Conservation (phyloP, 2,888 invertebrate genomes). For the Chrysotoxum bicinctum region DNA sequence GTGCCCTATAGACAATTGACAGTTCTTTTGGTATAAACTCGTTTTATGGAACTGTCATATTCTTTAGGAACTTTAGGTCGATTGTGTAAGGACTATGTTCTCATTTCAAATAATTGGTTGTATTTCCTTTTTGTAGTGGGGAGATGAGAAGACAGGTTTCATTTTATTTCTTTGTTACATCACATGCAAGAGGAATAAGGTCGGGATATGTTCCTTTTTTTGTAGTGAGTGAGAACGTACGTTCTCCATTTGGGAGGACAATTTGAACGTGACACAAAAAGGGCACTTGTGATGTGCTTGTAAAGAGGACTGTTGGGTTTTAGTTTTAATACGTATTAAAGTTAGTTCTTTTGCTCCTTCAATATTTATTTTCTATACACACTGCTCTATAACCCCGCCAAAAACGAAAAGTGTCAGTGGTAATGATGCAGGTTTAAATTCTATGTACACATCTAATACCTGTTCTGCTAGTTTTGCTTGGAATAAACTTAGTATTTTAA, state of each 20-base stretch:
- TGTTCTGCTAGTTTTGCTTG: background rate
- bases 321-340: background rate
- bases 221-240: conserved; percentile 8
- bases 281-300: conserved; percentile 11
- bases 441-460: too few relatives aligned
- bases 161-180: conserved; percentile 39
- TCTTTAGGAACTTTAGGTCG: background rate
- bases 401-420: background rate
- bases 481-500: too few relatives aligned
- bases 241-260: conserved; percentile 21
- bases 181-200: conserved; percentile 49
- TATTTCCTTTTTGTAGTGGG: conserved; percentile 4
- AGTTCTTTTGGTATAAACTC: background rate
- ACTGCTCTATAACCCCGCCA: background rate
- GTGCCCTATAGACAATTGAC: conserved; percentile 1
- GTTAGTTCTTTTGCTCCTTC: background rate
- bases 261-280: conserved; percentile 52
- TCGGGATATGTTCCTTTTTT: conserved; percentile 34
- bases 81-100: conserved; percentile 12
- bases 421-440: too few relatives aligned
- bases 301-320: background rate
- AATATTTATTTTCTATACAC: background rate
- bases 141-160: background rate
- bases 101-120: conserved; percentile 32
- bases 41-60: conserved; percentile 30